These are phyloP conservation scores for Batillaria attramentaria DNA, from an alignment of 1,140 invertebrate species.

Conservation along the genomic window DNA sequence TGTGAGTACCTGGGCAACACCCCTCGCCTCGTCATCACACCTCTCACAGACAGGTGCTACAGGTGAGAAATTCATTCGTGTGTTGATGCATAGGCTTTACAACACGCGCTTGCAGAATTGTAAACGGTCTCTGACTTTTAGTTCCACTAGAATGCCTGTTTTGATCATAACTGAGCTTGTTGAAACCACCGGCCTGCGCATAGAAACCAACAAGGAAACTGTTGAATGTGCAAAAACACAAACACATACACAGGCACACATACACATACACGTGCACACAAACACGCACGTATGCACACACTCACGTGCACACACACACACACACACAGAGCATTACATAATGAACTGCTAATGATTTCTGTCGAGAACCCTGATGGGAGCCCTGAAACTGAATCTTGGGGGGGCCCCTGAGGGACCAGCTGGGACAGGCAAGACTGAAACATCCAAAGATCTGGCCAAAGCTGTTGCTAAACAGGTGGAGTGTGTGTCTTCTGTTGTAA, in stretches of 20 bases:
- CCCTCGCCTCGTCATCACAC: slow-evolving; percentile 71
- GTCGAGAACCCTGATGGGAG: slow-evolving; percentile 72
- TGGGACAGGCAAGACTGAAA: slow-evolving; percentile 82
- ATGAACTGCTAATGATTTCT: no score
- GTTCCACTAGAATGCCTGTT: neutral
- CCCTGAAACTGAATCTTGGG: slow-evolving; percentile 72
- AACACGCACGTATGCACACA: no score
- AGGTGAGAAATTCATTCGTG: slow-evolving; percentile 73
- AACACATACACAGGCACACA: no score
- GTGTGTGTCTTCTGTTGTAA: no score
- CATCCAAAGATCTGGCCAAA: slow-evolving; percentile 77
- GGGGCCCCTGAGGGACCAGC: slow-evolving; percentile 73
- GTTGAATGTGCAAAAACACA: no score
- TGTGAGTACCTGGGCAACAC: slow-evolving; percentile 73
- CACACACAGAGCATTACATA: no score
- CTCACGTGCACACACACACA: no score
- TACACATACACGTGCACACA: no score
- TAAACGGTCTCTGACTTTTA: neutral
- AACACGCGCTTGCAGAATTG: no score
- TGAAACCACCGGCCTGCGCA: neutral
- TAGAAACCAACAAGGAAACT: no score
- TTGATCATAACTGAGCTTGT: neutral
- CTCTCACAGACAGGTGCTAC: slow-evolving; percentile 73
- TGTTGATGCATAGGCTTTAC: no score
- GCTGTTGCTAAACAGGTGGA: slow-evolving; percentile 71